Evolutionary conservation across 2,888 invertebrate genomes (phyloP).

Genomic region (Plagodis pulveraria): DNA sequence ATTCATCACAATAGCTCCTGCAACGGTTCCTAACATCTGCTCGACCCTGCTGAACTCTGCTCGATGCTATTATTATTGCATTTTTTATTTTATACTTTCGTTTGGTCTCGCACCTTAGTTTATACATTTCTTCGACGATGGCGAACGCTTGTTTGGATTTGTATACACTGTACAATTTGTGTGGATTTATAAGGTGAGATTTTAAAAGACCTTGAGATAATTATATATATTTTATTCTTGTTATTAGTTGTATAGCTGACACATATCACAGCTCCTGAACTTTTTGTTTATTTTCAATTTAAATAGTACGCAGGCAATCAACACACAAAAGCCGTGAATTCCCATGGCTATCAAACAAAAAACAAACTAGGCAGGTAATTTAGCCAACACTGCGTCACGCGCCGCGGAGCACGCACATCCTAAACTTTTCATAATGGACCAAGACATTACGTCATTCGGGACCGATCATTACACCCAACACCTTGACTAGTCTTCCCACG

Average conservation of each 20-base stretch:
- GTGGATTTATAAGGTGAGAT: conserved; percentile 9
- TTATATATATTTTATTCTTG: not conserved
- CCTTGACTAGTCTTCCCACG: conserved; percentile 67
- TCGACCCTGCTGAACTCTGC: conserved; percentile 49
- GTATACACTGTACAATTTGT: conserved; percentile 12
- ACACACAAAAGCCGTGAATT: conserved; percentile 54
- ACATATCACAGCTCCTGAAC: conserved; percentile 14
- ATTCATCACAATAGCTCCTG: conserved; percentile 71
- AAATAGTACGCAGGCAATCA: conserved; percentile 46
- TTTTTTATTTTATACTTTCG: not conserved
- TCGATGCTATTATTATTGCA: conserved; percentile 49
- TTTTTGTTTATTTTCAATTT: conserved; percentile 42
- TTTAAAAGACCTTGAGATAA: not conserved
- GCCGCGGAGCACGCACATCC: conserved; percentile 59
- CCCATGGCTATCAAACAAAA: conserved; percentile 66
- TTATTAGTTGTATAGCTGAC: not conserved
- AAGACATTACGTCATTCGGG: conserved; percentile 73
- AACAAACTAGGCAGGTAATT: conserved; percentile 58
- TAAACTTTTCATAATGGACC: conserved; percentile 68
- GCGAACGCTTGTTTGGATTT: conserved; percentile 17
- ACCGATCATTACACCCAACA: conserved; percentile 68
- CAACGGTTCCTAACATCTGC: conserved; percentile 84
- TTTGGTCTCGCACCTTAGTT: conserved; percentile 4
- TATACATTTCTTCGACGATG: conserved; percentile 12
- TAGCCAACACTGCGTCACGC: conserved; percentile 66